Conservation (phyloP, 2,888 invertebrate species). For the Drosophila koepferae region DNA sequence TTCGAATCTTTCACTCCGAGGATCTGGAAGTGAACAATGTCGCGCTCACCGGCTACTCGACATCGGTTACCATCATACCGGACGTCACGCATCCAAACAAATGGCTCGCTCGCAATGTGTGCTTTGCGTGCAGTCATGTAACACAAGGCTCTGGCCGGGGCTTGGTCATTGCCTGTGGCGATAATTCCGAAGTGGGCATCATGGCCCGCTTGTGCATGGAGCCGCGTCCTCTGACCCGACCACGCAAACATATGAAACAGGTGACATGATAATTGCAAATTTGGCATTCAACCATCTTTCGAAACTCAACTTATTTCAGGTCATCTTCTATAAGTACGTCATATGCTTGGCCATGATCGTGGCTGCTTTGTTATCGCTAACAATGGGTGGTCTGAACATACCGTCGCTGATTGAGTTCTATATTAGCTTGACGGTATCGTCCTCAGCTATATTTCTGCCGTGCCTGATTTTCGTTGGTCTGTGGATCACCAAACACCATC, state of each 20-base stretch:
- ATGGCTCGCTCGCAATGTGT: constrained; percentile 57
- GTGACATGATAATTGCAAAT: constrained; percentile 1
- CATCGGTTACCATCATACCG: constrained; percentile 36
- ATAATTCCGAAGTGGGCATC: constrained; percentile 45
- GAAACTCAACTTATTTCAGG: background rate
- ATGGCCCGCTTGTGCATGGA: constrained; percentile 37
- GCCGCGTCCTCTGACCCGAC: constrained; percentile 25
- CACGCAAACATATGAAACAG: constrained; percentile 36
- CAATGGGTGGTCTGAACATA: background rate
- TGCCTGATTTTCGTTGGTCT: constrained; percentile 45
- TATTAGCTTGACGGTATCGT: constrained; percentile 33
- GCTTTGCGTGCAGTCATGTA: constrained; percentile 62
- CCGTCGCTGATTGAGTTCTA: constrained; percentile 21
- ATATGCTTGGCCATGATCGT: background rate
- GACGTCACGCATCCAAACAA: constrained; percentile 22
- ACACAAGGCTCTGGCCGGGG: constrained; percentile 48
- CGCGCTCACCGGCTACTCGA: constrained; percentile 51
- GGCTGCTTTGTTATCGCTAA: accelerated
- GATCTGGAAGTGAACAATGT: constrained; percentile 59
- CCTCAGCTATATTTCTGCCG: constrained; percentile 48
- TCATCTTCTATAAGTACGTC: background rate
- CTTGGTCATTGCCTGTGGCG: constrained; percentile 66
- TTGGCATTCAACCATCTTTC: too few relatives aligned
- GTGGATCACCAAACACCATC: background rate
- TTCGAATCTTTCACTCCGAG: constrained; percentile 39